Evolutionary conservation across 2,113 vertebrate species (phyloP).

Genomic region (Phyllopteryx taeniolatus): DNA sequence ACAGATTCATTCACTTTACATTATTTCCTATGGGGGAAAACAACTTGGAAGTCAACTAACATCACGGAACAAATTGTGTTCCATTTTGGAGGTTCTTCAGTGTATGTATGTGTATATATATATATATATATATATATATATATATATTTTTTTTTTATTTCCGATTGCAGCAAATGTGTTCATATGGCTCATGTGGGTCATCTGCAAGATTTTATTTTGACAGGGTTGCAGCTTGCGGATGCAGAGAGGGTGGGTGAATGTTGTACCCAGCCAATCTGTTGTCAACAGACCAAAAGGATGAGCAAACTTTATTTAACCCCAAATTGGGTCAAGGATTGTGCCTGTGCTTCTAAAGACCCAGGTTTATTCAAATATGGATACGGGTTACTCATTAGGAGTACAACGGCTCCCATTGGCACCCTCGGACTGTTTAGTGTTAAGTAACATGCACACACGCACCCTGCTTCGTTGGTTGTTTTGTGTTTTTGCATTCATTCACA

Average conservation of each 20-base stretch:
- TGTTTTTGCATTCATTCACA: background rate
- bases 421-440: conserved; percentile 17
- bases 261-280: conserved; percentile 63
- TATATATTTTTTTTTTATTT: background rate
- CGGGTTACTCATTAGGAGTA: conserved; percentile 73
- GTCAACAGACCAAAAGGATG: conserved; percentile 64
- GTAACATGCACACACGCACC: no score
- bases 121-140: no score
- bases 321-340: conserved; percentile 74
- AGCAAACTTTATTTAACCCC: conserved; percentile 78
- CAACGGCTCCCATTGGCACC: conserved; percentile 29
- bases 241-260: conserved; percentile 48
- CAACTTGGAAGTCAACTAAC: background rate
- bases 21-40: background rate
- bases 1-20: no score
- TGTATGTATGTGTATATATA: background rate
- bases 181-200: background rate
- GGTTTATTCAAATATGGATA: conserved; percentile 78
- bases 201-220: conserved; percentile 25
- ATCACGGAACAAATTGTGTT: background rate
- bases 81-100: background rate
- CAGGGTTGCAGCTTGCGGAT: conserved; percentile 6
- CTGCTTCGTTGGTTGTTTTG: background rate
- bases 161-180: background rate
- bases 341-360: conserved; percentile 62